Base-by-base conservation (phyloP, 2,113 vertebrate species). In the Carassius auratus region DNA sequence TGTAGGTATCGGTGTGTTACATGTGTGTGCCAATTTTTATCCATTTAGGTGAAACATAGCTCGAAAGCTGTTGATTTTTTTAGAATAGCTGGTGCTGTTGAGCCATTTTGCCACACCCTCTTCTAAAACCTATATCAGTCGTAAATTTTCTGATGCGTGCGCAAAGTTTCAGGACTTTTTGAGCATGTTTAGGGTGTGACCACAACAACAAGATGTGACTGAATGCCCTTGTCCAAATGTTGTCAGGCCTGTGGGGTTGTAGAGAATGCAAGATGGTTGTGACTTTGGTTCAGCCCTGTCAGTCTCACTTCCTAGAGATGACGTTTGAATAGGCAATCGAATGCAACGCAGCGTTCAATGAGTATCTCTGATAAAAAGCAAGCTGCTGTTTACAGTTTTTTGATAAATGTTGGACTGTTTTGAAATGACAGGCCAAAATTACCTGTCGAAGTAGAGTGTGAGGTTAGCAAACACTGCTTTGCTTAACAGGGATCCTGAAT, bases 141-240 rank as follows among this genome's bases (percentile, higher is more conserved):
- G 2, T 30, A 30, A 30, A 30, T 30, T 30, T 30, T 30, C 30
- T 30, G 30, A 30, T 30, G 30, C 30, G 30, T 30, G 30, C 1
- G 30, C 30, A 30, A 30, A 30, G 30, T 30, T 30, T 30, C 30
- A 30, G 30, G 30, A 30, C 30, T 30, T 30, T 30, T 30, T 2
- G 30, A 30, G 30, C 30, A 30, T 30, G 30, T 30, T 30, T 30
- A 30, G 30, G 30, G 30, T 30, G 30, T 30, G 91, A 88, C 17
- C 14, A 91, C 94, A 92, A 90, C 94, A 92, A 93, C 17, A 73
- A 42, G 93, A 92, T 95, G 93, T 94, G 91, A 94, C 94, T 95
- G 90, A 93, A 94, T 90, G 92, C 92, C 93, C 91, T 93, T 93
- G 91, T 85, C 87, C 91, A 92, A 93, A 92, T 91, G 87, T 89